Base-by-base conservation (phyloP, 1,140 invertebrate species). In the Rhynchophorus ferrugineus region DNA sequence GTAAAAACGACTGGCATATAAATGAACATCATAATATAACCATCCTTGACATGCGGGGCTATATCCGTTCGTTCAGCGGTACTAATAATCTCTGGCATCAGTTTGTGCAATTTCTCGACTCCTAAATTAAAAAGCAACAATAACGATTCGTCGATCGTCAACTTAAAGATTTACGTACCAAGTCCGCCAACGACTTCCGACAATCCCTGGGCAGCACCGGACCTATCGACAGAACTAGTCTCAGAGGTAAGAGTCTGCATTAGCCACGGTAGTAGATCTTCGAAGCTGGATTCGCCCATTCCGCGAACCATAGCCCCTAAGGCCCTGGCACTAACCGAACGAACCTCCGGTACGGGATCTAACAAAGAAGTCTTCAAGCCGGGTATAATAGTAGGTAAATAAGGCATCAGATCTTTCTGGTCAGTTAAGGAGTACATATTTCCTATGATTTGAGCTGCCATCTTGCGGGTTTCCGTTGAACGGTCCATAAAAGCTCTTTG, bases 21-120 rank as follows among this genome's bases (percentile, higher is more conserved):
- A 67, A 99, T 99, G 70, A 98, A 99, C 89, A 99, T 94, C 91
- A 99, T 97, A 39, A 99, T 97, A 72, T 99, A 99, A 19, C 97
- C 97, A 75, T 99, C 97, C 63, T 97, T 92, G 0, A 99, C 95
- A 71, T 98, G 92, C 1, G 96, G 91, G 9, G 93, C 91, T 59
- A 98, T 93, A 70, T 98, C 95, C 1, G 84, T 83, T 50, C 90
- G 75, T 71, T 97, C 92, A 0, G 95, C 93, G 0, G 95, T 98
- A 20, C 84, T 78, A 57, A 99, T 98, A 54, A 99, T 97, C 69
- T 98, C 94, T 0, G 94, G 95, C 95, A 99, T 98, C 13, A 98
- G 78, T 68, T 91, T 93, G 60, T 97, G 85, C 39, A 99, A 76
- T 71, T 97, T 96, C 56, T 92, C 87, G 3, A 93, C 85, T 14